These are phyloP conservation scores for Tridacna crocea DNA, from an alignment of 2,888 invertebrate genomes.

Conservation along the genomic window DNA sequence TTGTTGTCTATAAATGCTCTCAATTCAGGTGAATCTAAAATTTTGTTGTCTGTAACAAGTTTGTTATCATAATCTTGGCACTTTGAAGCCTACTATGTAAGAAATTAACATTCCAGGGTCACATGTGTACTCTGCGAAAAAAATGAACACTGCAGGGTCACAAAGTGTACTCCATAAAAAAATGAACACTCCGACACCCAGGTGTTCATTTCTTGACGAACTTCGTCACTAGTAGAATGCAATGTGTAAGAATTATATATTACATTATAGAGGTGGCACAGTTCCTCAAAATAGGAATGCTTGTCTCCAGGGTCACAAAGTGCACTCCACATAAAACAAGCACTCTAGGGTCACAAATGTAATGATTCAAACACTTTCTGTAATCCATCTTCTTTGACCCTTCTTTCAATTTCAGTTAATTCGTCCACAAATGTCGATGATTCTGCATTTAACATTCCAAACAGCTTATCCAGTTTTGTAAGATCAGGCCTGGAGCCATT, in stretches of 20 bases:
- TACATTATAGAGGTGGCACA: neutral
- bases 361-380: conserved; percentile 52
- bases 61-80: neutral
- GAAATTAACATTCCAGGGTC: neutral
- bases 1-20: neutral
- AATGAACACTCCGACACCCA: too few species aligned
- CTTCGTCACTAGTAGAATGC: too few species aligned
- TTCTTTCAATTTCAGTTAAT: conserved; percentile 64
- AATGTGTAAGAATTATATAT: too few species aligned
- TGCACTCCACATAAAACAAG: neutral
- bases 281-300: neutral
- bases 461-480: conserved; percentile 82
- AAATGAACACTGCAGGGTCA: neutral
- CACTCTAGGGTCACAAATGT: conserved; percentile 7
- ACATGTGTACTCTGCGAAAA: neutral
- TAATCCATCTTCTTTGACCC: conserved; percentile 66
- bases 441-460: conserved; percentile 80
- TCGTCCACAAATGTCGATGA: conserved; percentile 75
- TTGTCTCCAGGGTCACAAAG: neutral
- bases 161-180: too few species aligned
- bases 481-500: conserved; percentile 81
- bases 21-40: neutral
- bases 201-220: too few species aligned
- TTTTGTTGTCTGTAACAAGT: neutral
- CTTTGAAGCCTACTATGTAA: neutral